These are phyloP conservation scores for Ditylenchus weischeri DNA, from an alignment of 2,888 invertebrate species.

Conservation along the genomic window DNA sequence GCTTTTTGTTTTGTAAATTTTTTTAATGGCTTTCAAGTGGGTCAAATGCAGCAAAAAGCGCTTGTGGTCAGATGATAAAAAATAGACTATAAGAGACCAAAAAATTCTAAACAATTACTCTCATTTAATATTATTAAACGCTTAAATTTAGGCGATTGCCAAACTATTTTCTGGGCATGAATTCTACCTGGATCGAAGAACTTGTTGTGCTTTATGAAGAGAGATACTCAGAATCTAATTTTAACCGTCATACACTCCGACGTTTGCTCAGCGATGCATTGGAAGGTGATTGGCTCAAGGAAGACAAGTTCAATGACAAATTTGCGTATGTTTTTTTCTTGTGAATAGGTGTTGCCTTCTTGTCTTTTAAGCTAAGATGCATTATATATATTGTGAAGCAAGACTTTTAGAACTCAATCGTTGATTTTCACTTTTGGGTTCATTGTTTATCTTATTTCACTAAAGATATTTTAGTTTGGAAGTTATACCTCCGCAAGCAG, in stretches of 20 bases:
- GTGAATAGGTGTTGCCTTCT: neutral
- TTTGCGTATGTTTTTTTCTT: constrained; percentile 14
- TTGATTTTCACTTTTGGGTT: too few relatives aligned
- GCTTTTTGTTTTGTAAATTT: too few relatives aligned
- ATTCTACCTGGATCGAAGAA: constrained; percentile 26
- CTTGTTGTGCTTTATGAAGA: constrained; percentile 22
- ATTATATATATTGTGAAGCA: too few relatives aligned
- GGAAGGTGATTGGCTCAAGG: constrained; percentile 11
- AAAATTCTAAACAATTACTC: too few relatives aligned
- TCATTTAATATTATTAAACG: too few relatives aligned
- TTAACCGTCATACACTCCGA: constrained; percentile 6
- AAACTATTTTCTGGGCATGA: constrained; percentile 22
- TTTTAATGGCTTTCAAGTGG: too few relatives aligned
- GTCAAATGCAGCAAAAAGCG: too few relatives aligned
- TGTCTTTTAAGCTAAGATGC: too few relatives aligned
- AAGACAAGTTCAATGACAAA: constrained; percentile 12
- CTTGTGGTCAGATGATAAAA: too few relatives aligned
- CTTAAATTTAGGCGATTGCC: constrained; percentile 22
- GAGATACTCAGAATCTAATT: constrained; percentile 1
- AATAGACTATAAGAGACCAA: too few relatives aligned
- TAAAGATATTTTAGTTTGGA: neutral
- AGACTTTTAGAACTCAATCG: too few relatives aligned
- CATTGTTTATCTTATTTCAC: too few relatives aligned
- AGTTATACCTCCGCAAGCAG: neutral
- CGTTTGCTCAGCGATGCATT: constrained; percentile 15